Evolutionary conservation across 2,797 vertebrate genomes (phyloP).

Genomic region (Geotria australis): DNA sequence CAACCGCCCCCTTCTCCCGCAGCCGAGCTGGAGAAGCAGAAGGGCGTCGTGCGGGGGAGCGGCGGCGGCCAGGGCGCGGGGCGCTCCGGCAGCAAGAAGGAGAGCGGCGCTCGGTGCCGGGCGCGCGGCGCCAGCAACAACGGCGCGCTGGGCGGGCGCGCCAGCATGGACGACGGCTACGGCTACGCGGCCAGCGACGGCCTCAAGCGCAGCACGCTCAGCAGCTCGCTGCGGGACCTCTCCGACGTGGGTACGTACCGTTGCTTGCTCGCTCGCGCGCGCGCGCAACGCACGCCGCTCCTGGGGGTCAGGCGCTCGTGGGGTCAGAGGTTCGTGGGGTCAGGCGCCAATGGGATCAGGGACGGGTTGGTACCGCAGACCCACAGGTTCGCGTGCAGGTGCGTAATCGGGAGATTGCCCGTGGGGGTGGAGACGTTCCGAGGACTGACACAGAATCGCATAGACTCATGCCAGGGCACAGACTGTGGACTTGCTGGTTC

Average conservation of each 20-base stretch:
- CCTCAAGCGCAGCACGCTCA: slow-evolving; percentile 67
- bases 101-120: slow-evolving; percentile 14
- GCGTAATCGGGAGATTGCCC: too few relatives aligned
- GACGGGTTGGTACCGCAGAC: too few relatives aligned
- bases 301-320: too few relatives aligned
- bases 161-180: slow-evolving; percentile 75
- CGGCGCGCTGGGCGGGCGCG: slow-evolving; percentile 28
- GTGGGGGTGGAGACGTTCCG: too few relatives aligned
- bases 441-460: too few relatives aligned
- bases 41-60: slow-evolving; percentile 52
- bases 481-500: too few relatives aligned
- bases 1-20: slow-evolving; percentile 6
- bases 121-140: slow-evolving; percentile 6
- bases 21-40: slow-evolving; percentile 93
- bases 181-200: slow-evolving; percentile 59
- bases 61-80: slow-evolving; percentile 51
- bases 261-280: too few relatives aligned
- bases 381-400: too few relatives aligned
- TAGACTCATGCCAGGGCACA: too few relatives aligned
- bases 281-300: too few relatives aligned
- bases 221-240: slow-evolving; percentile 71
- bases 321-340: too few relatives aligned
- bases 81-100: slow-evolving; percentile 52
- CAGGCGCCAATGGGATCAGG: too few relatives aligned
- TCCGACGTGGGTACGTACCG: slow-evolving; percentile 45